phyloP scores from a whole-genome alignment of 2,888 invertebrate genomes.

The Malthinus flaveolus region DNA sequence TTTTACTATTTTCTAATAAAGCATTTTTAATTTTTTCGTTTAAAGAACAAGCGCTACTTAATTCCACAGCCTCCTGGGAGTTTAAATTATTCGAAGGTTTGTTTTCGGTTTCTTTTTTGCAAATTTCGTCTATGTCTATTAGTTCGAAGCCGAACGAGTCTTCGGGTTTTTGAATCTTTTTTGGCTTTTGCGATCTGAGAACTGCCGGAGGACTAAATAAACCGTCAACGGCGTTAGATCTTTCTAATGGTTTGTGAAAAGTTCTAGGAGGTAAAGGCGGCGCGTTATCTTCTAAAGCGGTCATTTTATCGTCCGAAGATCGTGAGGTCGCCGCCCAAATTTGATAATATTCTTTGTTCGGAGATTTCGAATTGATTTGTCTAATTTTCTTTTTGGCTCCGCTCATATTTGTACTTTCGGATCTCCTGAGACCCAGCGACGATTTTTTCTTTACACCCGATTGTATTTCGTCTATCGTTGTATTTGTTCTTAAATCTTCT shows the following conservation, averaged over 20 bases:
- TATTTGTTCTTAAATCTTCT: conserved; percentile 45
- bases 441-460: conserved; percentile 52
- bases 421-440: conserved; percentile 44
- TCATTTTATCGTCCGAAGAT: conserved; percentile 40
- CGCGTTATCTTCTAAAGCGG: conserved; percentile 52
- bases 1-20: conserved; percentile 59
- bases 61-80: conserved; percentile 14
- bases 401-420: conserved; percentile 58
- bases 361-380: conserved; percentile 57
- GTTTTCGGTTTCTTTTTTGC: conserved; percentile 12
- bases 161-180: conserved; percentile 66
- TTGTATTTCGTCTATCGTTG: conserved; percentile 38
- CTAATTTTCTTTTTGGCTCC: conserved; percentile 70
- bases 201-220: conserved; percentile 65
- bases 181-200: conserved; percentile 69
- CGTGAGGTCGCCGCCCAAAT: conserved; percentile 66
- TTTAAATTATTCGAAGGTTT: conserved; percentile 3
- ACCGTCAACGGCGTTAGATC: conserved; percentile 51
- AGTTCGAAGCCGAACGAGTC: conserved; percentile 84
- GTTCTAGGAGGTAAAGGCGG: conserved; percentile 74
- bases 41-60: conserved; percentile 21
- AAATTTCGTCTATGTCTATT: conserved; percentile 77
- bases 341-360: conserved; percentile 68
- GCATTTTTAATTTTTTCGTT: conserved; percentile 51
- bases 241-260: conserved; percentile 76